phyloP scores from a whole-genome alignment of 64 coral and sea anemone genomes.

The Actinia tenebrosa region DNA sequence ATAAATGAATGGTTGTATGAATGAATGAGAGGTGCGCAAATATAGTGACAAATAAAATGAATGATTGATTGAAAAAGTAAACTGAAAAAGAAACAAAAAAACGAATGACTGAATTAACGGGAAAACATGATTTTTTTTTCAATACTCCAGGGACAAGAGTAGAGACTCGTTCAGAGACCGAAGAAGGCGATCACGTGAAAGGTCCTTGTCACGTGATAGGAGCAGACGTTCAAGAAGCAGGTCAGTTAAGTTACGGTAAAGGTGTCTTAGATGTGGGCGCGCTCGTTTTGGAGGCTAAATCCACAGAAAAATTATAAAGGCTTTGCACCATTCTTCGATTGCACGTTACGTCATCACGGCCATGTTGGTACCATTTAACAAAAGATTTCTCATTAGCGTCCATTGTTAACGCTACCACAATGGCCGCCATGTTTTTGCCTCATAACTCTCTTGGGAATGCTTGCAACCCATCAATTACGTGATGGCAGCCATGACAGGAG shows the following conservation, averaged over 20 bases:
- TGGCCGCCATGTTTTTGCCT: too few species aligned
- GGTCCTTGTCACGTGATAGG: slow-evolving; percentile 52
- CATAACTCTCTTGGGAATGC: too few species aligned
- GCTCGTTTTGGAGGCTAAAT: too few species aligned
- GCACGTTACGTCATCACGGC: too few species aligned
- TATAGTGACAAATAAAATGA: neutral
- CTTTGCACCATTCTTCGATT: too few species aligned
- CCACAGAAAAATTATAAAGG: too few species aligned
- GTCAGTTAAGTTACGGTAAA: slow-evolving; percentile 11
- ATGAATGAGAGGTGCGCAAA: too few species aligned
- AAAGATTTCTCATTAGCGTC: too few species aligned
- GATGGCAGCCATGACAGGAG: too few species aligned
- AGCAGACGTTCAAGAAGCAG: slow-evolving; percentile 69
- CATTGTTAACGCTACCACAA: too few species aligned
- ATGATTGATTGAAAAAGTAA: neutral
- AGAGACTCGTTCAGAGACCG: slow-evolving; percentile 16
- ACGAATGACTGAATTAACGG: neutral
- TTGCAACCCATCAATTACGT: too few species aligned
- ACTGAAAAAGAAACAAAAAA: neutral
- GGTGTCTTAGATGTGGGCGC: neutral
- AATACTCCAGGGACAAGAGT: slow-evolving; percentile 47
- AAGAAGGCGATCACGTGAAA: neutral
- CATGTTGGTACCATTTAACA: too few species aligned
- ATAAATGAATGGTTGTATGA: neutral
- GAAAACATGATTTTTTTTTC: neutral